Base-by-base conservation (phyloP, 2,888 invertebrate genomes). In the Phyto melanocephala region DNA sequence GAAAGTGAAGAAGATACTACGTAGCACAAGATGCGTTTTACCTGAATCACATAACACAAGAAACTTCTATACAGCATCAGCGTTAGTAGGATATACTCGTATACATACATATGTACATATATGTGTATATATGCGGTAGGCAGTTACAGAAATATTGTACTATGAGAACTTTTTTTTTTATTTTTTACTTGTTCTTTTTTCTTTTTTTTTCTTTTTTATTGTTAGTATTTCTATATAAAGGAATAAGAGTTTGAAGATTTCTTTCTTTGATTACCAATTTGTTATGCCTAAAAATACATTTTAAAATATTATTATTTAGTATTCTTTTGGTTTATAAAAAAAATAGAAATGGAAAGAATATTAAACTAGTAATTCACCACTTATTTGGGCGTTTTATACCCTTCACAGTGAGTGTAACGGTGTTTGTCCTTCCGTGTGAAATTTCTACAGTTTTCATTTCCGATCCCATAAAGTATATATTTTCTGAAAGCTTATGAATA, bases 1-100 rank as follows among this genome's bases (percentile, higher is more conserved):
- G 81, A 81, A 81, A 81, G 81, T 81, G 81, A 81, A 68, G 81
- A 77, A 77, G 71, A 81, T 45, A 45, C 60, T 60, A 54, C 15
- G 28, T 28, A 67, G 17, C 1, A 63, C 33, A 54, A 77, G 67
- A 77, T 77, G 81, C 67, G 67, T 71, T 67, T 72, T 70, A 50
- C 40, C 65, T 24, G 17, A 65, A 58, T 58, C 58, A 42, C 13
- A 62, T 20, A 62, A 24, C 11, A 15, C 20, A 47, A 15, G n/a
- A 37, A 17, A 11, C 1, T 74, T 40, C n/a, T n/a, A 28, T 5
- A 28, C 28, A 6, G 4, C 28, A 28, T 28, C 28, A 28, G 3
- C 28, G 28, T 28, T 3, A 6, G n/a, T n/a, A n/a, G n/a, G n/a
- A n/a, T n/a, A n/a, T n/a, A n/a, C n/a, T n/a, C n/a, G n/a, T n/a